Conservation (phyloP, 2,113 vertebrate species). For the Petrocephalus zakoni region DNA sequence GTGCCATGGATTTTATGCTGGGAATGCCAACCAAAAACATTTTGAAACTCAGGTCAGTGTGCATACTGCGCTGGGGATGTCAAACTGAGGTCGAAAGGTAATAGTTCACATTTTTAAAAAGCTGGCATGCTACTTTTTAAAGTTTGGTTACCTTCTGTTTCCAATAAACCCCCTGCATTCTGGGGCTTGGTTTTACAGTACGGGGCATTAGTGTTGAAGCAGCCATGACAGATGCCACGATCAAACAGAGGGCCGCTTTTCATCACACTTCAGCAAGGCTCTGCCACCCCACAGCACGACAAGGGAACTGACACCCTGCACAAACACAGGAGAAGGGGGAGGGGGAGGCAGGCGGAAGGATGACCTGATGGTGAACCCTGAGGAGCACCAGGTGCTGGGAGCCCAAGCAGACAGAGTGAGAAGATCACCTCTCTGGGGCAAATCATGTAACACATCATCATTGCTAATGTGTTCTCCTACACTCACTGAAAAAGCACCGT, state of each 20-base stretch:
- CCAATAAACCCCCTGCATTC: conserved; percentile 14
- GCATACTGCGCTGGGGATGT: not conserved
- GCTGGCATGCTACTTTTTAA: conserved; percentile 2
- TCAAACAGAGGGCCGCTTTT: conserved; percentile 22
- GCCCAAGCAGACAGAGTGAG: conserved; percentile 26
- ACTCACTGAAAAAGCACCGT: conserved; percentile 6
- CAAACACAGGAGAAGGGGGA: conserved; percentile 42
- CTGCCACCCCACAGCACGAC: conserved; percentile 14
- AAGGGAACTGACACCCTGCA: conserved; percentile 22
- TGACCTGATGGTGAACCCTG: conserved; percentile 24
- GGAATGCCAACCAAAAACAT: not conserved
- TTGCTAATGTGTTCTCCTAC: conserved; percentile 1
- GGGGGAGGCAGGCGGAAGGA: conserved; percentile 42
- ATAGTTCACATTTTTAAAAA: conserved; percentile 21
- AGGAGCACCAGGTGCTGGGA: conserved; percentile 34
- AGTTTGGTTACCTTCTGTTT: conserved; percentile 10
- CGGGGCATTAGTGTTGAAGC: conserved; percentile 7
- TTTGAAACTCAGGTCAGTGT: not conserved
- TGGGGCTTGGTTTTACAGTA: conserved; percentile 19
- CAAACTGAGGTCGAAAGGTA: conserved; percentile 11
- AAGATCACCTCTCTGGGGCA: conserved; percentile 19
- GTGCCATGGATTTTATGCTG: not conserved
- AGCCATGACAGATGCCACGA: conserved; percentile 20
- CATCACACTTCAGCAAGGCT: conserved; percentile 15
- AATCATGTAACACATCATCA: conserved; percentile 25